Evolutionary conservation across 2,888 invertebrate species (phyloP).

Genomic region (Tetheella fluctuosa): DNA sequence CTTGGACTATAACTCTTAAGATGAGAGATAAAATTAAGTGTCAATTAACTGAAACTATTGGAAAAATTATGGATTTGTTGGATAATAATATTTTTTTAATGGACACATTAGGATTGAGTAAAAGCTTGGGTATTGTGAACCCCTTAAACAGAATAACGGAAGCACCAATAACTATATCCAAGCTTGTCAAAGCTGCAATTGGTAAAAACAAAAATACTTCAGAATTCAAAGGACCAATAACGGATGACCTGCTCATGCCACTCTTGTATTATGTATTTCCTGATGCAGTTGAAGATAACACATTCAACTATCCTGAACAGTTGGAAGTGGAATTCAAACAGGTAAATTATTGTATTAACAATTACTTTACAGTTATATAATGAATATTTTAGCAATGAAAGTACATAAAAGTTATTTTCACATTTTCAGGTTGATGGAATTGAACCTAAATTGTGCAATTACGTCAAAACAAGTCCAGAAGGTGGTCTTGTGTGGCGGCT

Average conservation of each 20-base stretch:
- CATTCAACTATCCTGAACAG: slow-evolving; percentile 79
- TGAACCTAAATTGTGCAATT: slow-evolving; percentile 72
- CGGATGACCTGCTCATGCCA: slow-evolving; percentile 89
- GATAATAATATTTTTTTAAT: slow-evolving; percentile 76
- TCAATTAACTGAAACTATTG: slow-evolving; percentile 90
- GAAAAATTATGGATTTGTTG: slow-evolving; percentile 88
- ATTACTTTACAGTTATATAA: too few relatives aligned
- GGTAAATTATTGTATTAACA: slow-evolving; percentile 39
- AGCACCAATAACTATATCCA: slow-evolving; percentile 88
- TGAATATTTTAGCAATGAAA: too few relatives aligned
- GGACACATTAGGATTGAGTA: slow-evolving; percentile 76
- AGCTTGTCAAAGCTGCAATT: slow-evolving; percentile 80
- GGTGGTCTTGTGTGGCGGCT: slow-evolving; percentile 93
- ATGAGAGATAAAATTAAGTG: slow-evolving; percentile 88
- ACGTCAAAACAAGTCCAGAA: slow-evolving; percentile 90
- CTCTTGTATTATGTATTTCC: slow-evolving; percentile 94
- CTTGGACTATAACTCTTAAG: slow-evolving; percentile 89
- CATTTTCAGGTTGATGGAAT: slow-evolving; percentile 74
- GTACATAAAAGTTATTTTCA: slow-evolving; percentile 8
- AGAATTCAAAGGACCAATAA: slow-evolving; percentile 89
- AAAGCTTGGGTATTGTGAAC: slow-evolving; percentile 80
- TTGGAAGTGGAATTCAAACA: slow-evolving; percentile 77
- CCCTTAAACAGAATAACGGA: slow-evolving; percentile 90
- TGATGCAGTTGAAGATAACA: slow-evolving; percentile 89
- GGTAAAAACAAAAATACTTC: slow-evolving; percentile 80